A percentile compares a stretch with the other conserved stretches of the same genome.
These are phyloP conservation scores for Drosophila robusta DNA, from an alignment of 2,888 invertebrate genomes.

Conservation along the genomic window DNA sequence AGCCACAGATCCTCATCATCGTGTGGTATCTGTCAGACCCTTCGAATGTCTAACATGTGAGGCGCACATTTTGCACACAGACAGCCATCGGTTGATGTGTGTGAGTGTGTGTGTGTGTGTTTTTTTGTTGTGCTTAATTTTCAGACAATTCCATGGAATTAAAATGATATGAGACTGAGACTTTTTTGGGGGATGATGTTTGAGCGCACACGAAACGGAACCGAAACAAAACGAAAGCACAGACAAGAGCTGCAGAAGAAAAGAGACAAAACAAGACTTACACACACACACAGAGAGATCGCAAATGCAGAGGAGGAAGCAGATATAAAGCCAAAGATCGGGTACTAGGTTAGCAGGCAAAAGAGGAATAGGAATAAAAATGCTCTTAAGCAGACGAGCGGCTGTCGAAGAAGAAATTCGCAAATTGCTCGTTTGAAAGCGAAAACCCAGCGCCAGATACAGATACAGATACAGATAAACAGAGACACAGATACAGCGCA, in stretches of 20 bases:
- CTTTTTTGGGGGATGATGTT: constrained; percentile 41
- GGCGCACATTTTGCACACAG: constrained; percentile 64
- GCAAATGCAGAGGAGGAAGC: neutral
- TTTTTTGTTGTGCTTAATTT: constrained; percentile 57
- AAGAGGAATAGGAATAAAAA: constrained; percentile 49
- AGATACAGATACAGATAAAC: constrained; percentile 29
- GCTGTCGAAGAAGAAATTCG: constrained; percentile 71
- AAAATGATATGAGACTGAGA: constrained; percentile 66
- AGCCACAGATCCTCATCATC: constrained; percentile 40
- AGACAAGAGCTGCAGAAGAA: neutral
- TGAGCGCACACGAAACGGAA: constrained; percentile 39
- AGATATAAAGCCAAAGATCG: constrained; percentile 56
- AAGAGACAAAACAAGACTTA: constrained; percentile 64
- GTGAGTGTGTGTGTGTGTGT: neutral
- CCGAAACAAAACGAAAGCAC: constrained; percentile 32
- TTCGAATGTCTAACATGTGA: constrained; percentile 68
- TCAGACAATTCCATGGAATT: constrained; percentile 77
- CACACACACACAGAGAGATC: constrained; percentile 38
- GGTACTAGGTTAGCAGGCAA: constrained; percentile 78
- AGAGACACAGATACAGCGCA: constrained; percentile 18
- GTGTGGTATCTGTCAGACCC: constrained; percentile 47
- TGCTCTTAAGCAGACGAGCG: constrained; percentile 35
- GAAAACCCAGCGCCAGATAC: constrained; percentile 62
- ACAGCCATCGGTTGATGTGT: constrained; percentile 16
- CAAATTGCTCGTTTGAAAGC: constrained; percentile 78